Conservation (phyloP, 2,113 vertebrate species). For the Quiscalus mexicanus region DNA sequence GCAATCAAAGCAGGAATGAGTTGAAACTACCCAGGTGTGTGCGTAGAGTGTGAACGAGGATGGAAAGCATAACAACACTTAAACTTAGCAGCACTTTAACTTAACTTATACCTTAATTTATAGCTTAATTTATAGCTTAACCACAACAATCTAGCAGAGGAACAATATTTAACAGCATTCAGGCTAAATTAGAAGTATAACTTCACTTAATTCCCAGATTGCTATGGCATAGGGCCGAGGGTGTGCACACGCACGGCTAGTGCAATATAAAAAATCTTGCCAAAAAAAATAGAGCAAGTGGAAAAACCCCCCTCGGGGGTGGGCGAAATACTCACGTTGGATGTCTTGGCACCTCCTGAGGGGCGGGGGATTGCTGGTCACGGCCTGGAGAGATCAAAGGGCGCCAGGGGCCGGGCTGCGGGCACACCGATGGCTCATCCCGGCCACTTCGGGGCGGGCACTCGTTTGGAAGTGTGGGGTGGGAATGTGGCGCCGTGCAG, state of each 20-base stretch:
- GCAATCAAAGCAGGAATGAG: neutral
- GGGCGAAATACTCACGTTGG: neutral
- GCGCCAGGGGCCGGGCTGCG: accelerated
- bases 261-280: neutral
- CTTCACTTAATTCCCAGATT: accelerated
- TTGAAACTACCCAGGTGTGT: neutral
- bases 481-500: accelerated
- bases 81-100: neutral
- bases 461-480: accelerated
- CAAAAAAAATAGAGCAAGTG: neutral
- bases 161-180: accelerated
- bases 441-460: accelerated
- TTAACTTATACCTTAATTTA: accelerated
- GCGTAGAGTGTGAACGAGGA: neutral
- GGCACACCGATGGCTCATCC: accelerated
- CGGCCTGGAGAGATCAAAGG: accelerated
- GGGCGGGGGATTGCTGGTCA: accelerated
- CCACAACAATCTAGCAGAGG: neutral
- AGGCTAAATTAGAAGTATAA: accelerated
- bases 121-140: neutral
- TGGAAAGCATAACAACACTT: too few relatives aligned
- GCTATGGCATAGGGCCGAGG: accelerated
- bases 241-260: accelerated
- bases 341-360: accelerated
- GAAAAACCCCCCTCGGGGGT: accelerated